Percentiles rank a stretch among this genome's conserved stretches.
Conservation (phyloP, 2,888 invertebrate genomes). For the Beris morrisii region DNA sequence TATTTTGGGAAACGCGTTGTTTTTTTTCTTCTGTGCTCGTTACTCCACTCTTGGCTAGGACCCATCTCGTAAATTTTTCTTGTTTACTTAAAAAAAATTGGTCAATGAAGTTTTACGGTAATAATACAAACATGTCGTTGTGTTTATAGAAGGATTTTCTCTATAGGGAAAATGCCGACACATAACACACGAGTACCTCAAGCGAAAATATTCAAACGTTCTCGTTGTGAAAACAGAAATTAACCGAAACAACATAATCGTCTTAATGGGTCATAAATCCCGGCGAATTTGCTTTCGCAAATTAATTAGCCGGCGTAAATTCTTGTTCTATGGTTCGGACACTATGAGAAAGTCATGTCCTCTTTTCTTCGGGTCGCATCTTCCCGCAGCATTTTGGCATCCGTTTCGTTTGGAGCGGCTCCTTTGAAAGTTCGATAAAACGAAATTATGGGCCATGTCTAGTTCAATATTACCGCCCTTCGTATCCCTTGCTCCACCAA, state of each 20-base stretch:
- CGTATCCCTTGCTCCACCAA: neutral
- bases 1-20: no score
- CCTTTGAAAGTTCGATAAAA: slow-evolving; percentile 24
- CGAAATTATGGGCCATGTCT: slow-evolving; percentile 20
- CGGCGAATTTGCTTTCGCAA: slow-evolving; percentile 21
- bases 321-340: neutral
- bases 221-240: slow-evolving; percentile 14
- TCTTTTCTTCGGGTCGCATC: neutral
- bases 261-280: slow-evolving; percentile 33
- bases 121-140: no score
- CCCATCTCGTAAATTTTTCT: no score
- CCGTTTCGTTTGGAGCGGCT: slow-evolving; percentile 3
- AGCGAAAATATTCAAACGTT: no score
- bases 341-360: no score
- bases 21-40: no score
- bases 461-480: slow-evolving; percentile 9
- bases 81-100: no score
- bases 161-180: no score
- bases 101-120: no score
- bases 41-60: no score
- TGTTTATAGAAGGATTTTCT: no score
- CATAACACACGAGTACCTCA: no score
- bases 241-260: slow-evolving; percentile 31
- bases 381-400: slow-evolving; percentile 24
- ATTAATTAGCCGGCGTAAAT: slow-evolving; percentile 26